Base-by-base conservation (phyloP, 2,888 invertebrate species). In the Laothoe populi region DNA sequence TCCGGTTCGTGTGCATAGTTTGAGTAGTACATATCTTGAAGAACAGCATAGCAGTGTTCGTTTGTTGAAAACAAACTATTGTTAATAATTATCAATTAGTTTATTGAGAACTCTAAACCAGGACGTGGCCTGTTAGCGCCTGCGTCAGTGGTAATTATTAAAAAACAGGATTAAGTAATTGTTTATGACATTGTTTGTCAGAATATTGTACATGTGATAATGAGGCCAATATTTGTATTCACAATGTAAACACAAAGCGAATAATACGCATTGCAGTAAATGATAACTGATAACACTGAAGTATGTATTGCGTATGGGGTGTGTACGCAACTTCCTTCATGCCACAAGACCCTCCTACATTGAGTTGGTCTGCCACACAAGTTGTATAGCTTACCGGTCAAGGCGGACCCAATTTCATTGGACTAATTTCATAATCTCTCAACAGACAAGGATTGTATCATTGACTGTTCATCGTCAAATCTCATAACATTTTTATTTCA, bases 271-370 rank as follows among this genome's bases (percentile, higher is more conserved):
- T 13, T 46, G 46, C 31, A 31, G 53, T 53, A 53, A 19, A 16
- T 16, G 49, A 49, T 49, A 49, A 49, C 53, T 53, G 53, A 53
- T 53, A 53, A 53, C 53, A 53, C 19, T 53, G 35, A 11, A 53
- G 53, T 16, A 4, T 53, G 10, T 53, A 53, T 8, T 53, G 31
- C 53, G 31, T 35, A 53, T 35, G 4, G 49, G n/a, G 26, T 24
- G 26, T 24, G 11, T 53, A 35, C 4, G 31, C 19, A 19, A 35
- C 19, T 21, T 16, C 31, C 49, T 4, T 8, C 16, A 26, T 10
- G 10, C 16, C 26, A n/a, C n/a, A n/a, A n/a, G n/a, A n/a, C n/a
- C 16, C 19, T 35, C 7, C 24, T n/a, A 1, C n/a, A 10, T 23
- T 13, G 13, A 23, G 23, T 10, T 13, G 3, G 38, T 38, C 8